Evolutionary conservation across 2,797 vertebrate species (phyloP).

Genomic region (Peromyscus eremicus): DNA sequence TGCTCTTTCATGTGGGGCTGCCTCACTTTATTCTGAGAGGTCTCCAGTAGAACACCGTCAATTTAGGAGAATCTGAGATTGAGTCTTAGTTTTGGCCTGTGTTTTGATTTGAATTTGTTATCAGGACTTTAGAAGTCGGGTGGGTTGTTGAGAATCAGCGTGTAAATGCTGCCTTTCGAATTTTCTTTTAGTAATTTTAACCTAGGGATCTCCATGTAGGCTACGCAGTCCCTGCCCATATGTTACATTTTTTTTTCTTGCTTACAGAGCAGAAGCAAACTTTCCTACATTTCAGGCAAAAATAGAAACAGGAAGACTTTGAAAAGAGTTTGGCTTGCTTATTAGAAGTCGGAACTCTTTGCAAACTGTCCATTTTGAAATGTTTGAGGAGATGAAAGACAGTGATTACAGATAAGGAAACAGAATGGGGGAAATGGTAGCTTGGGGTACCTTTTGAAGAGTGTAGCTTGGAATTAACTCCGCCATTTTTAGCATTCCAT

Average conservation of each 20-base stretch:
- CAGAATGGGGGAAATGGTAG: not conserved
- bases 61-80: not conserved
- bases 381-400: not conserved
- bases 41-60: not conserved
- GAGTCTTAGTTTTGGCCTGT: not conserved
- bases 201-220: rapidly evolving
- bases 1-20: not conserved
- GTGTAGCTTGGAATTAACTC: not conserved
- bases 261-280: not conserved
- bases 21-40: not conserved
- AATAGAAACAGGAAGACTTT: constrained; percentile 51
- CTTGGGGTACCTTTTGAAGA: not conserved
- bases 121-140: not conserved
- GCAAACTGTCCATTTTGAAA: constrained; percentile 1
- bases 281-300: not conserved
- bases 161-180: not conserved
- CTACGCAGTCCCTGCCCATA: rapidly evolving
- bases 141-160: not conserved
- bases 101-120: not conserved
- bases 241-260: not conserved
- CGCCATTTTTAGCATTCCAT: no score
- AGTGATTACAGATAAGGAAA: not conserved
- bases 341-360: constrained; percentile 37
- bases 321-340: constrained; percentile 38
- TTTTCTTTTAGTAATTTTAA: not conserved